Evolutionary conservation across 2,113 vertebrate genomes (phyloP), one percentile per base, ranked within the genome.

Genomic region (Panurus biarmicus): DNA sequence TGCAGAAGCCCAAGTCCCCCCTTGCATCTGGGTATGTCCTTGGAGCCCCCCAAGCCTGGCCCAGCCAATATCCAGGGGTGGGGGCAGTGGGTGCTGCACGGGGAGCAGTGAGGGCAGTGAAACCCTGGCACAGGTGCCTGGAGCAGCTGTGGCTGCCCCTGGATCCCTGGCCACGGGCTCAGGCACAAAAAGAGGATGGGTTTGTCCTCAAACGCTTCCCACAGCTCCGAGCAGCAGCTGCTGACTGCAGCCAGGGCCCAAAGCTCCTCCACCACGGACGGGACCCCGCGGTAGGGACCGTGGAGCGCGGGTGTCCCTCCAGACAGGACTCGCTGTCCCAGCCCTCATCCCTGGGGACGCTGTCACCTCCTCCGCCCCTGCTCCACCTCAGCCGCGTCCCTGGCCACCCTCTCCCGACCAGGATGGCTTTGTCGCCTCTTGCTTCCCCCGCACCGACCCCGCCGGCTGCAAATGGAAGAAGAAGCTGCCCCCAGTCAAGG

Each of bases 271-370:
- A 14, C 0, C 0, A 25, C 2, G 6, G 14, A 77, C 38, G 20
- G 20, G 4, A 36, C 22, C 69, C 65, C 65, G 0, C 0, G 4
- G 35, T 1, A 19, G 11, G 18, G 33, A 7, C 51, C 1, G 31
- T 6, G 62, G 50, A 3, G 23, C 18, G 53, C 78, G 48, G 53
- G 44, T 9, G 64, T 38, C 57, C 67, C 64, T 25, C 17, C 31
- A 35, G 57, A 2, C 1, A 19, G 40, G 28, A 28, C 50, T 67
- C 19, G 2, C 17, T 18, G 13, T 23, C 69, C 4, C 45, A 67
- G 11, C 20, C 14, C 25, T 4, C 53, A 6, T 3, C 33, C 54
- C 45, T 58, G 61, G 36, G 25, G 28, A 0, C 31, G 2, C 0
- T 6, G 1, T 0, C 40, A 60, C 28, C 64, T 18, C 17, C 54